These are phyloP conservation scores for Drosophila formosana DNA, from an alignment of 2,888 invertebrate genomes.

Conservation along the genomic window DNA sequence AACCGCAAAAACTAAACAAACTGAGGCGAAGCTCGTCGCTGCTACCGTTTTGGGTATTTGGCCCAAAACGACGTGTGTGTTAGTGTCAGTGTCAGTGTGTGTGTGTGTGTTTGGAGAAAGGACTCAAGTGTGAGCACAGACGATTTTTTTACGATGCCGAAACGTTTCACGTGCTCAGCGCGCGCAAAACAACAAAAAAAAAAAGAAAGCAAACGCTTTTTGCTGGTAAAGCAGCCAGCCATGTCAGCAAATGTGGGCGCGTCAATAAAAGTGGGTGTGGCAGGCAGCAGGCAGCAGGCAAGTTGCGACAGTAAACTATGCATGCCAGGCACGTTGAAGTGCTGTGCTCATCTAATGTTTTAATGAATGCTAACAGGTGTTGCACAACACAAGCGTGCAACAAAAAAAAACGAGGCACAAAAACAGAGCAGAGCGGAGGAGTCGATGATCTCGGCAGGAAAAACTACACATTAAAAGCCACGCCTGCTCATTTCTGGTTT, in stretches of 20 bases:
- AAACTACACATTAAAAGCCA: conserved; percentile 19
- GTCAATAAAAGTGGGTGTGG: conserved; percentile 67
- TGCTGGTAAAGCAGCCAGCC: conserved; percentile 4
- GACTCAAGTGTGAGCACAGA: conserved; percentile 71
- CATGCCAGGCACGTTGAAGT: conserved; percentile 30
- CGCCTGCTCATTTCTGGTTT: conserved; percentile 5
- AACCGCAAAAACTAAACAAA: conserved; percentile 75
- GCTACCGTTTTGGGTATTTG: conserved; percentile 24
- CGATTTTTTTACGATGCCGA: conserved; percentile 54
- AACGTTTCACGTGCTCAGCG: conserved; percentile 38
- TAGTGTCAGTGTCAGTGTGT: background rate
- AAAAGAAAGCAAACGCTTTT: background rate
- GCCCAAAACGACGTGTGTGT: background rate
- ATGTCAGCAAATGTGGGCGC: conserved; percentile 63
- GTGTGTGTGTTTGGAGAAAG: background rate
- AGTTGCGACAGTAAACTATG: conserved; percentile 16
- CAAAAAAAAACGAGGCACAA: background rate
- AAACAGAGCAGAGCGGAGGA: background rate
- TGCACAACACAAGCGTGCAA: conserved; percentile 33
- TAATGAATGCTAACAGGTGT: conserved; percentile 61
- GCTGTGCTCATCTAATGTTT: conserved; percentile 21
- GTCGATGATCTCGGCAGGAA: conserved; percentile 27
- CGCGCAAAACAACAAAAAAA: conserved; percentile 8
- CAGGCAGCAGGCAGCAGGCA: background rate
- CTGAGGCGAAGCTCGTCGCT: conserved; percentile 30